A percentile compares a stretch with the other conserved stretches of the same genome.
These are phyloP conservation scores for Caenorhabditis zanzibari DNA, from an alignment of 2,888 invertebrate species.

Conservation along the genomic window DNA sequence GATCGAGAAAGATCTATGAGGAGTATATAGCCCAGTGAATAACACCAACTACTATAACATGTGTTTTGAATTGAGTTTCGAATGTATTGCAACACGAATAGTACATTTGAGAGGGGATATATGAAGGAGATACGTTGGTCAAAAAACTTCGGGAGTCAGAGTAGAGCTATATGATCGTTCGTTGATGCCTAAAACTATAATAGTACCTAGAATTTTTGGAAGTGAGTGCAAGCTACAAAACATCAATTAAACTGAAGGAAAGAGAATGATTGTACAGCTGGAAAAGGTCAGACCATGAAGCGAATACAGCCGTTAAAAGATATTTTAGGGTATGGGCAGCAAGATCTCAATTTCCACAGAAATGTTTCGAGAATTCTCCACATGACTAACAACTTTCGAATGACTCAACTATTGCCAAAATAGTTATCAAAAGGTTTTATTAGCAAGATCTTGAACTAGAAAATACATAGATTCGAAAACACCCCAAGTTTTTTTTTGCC, in stretches of 20 bases:
- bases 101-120: background rate
- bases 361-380: too few species aligned
- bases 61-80: constrained; percentile 57
- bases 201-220: background rate
- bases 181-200: too few species aligned
- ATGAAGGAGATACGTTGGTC: background rate
- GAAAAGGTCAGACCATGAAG: too few species aligned
- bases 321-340: too few species aligned
- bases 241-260: too few species aligned
- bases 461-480: too few species aligned
- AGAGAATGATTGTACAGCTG: too few species aligned
- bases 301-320: too few species aligned
- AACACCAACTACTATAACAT: constrained; percentile 36
- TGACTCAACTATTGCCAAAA: constrained; percentile 1
- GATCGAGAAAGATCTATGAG: constrained; percentile 20
- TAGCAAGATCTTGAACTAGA: too few species aligned
- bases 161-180: too few species aligned
- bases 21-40: background rate
- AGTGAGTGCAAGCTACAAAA: background rate
- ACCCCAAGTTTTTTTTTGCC: too few species aligned
- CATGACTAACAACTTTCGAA: background rate
- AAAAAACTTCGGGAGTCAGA: background rate
- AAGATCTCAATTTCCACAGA: background rate
- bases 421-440: too few species aligned
- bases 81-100: constrained; percentile 30